Conservation (phyloP, 1,140 invertebrate genomes). For the Drosophila tristis region DNA sequence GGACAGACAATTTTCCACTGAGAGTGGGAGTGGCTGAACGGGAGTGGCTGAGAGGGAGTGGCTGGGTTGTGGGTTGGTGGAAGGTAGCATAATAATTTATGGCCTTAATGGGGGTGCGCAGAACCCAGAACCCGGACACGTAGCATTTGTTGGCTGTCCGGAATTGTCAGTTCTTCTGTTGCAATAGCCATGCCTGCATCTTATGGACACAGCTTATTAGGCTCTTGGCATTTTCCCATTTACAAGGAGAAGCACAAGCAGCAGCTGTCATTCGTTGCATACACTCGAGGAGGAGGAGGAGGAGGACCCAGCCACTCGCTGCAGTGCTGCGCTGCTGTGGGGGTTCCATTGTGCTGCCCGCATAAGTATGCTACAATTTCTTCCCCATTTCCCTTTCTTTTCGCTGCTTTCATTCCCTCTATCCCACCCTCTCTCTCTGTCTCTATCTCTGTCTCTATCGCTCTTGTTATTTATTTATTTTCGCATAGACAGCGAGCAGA, state of each 20-base stretch:
- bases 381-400: constrained; percentile 12
- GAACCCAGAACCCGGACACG: constrained; percentile 18
- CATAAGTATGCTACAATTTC: constrained; percentile 50
- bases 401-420: too few relatives aligned
- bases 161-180: constrained; percentile 46
- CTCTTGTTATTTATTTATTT: constrained; percentile 43
- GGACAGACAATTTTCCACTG: constrained; percentile 6
- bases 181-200: constrained; percentile 53
- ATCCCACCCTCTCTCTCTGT: too few relatives aligned
- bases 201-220: constrained; percentile 49
- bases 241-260: constrained; percentile 27
- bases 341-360: constrained; percentile 3
- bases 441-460: constrained; percentile 2
- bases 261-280: constrained; percentile 66
- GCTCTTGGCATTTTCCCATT: constrained; percentile 55
- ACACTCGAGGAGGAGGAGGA: background rate
- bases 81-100: constrained; percentile 45
- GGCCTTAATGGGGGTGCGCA: constrained; percentile 28
- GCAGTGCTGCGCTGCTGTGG: background rate
- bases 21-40: too few relatives aligned
- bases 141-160: constrained; percentile 16
- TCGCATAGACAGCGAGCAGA: constrained; percentile 26
- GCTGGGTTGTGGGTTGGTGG: background rate
- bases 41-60: background rate
- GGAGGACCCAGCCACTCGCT: constrained; percentile 19